These are phyloP conservation scores for Tenodera sinensis DNA, from an alignment of 2,888 invertebrate species.

Conservation along the genomic window DNA sequence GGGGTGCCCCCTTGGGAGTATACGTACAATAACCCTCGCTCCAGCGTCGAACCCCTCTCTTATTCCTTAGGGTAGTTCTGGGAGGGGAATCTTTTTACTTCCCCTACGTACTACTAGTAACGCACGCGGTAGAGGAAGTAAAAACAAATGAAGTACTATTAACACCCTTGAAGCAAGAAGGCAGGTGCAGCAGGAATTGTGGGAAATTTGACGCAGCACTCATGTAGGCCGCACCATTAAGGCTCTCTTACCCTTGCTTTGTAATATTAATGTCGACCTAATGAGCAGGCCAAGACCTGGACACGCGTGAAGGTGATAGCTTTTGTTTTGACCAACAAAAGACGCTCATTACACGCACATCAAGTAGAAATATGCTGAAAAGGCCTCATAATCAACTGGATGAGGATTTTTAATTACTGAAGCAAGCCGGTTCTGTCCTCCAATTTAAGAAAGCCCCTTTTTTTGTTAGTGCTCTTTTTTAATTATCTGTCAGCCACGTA, in stretches of 20 bases:
- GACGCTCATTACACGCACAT: not conserved
- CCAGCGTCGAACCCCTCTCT: no score
- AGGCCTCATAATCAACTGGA: not conserved
- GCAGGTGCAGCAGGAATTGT: no score
- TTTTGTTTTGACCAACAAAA: not conserved
- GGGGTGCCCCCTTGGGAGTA: no score
- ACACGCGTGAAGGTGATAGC: not conserved
- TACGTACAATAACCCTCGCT: no score
- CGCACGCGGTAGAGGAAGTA: no score
- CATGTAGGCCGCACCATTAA: not conserved
- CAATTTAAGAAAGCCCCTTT: not conserved
- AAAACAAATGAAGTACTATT: no score
- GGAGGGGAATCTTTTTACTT: no score
- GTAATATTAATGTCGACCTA: not conserved
- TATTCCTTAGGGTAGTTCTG: no score
- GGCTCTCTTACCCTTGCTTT: not conserved
- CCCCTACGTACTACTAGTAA: no score
- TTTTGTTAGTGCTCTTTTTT: not conserved
- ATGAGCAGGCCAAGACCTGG: not conserved
- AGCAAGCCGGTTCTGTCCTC: not conserved
- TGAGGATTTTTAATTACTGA: not conserved
- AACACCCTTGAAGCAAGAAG: no score
- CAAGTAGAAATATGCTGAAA: not conserved
- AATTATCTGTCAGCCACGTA: not conserved
- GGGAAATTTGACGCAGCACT: not conserved